These are phyloP conservation scores for Saturnia pavonia DNA, from an alignment of 2,888 invertebrate genomes.

Conservation along the genomic window DNA sequence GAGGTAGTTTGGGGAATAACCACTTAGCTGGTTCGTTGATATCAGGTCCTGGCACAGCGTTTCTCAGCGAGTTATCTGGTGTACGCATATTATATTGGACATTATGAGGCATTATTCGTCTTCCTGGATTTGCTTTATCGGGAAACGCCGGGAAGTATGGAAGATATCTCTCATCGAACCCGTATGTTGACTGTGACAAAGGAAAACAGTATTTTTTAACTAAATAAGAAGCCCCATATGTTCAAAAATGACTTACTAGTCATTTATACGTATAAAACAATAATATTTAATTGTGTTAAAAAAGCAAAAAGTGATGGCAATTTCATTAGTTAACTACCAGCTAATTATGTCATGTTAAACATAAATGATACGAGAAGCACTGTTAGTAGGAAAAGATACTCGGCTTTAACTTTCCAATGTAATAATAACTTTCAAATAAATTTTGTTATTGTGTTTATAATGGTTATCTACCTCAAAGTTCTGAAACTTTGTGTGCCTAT, in stretches of 20 bases:
- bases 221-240: too few species aligned
- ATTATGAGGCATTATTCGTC: conserved; percentile 30
- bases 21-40: conserved; percentile 23
- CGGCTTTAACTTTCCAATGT: not conserved
- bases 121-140: conserved; percentile 21
- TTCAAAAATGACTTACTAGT: too few species aligned
- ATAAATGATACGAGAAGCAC: too few species aligned
- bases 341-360: too few species aligned
- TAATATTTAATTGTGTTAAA: too few species aligned
- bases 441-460: not conserved
- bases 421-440: not conserved
- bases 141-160: conserved; percentile 23
- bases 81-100: conserved; percentile 6
- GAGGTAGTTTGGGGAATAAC: conserved; percentile 23
- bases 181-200: conserved; percentile 16
- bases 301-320: too few species aligned
- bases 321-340: too few species aligned
- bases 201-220: not conserved
- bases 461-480: not conserved
- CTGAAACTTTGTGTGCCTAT: not conserved
- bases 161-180: conserved; percentile 27
- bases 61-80: conserved; percentile 17
- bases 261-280: too few species aligned
- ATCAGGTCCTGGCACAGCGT: conserved; percentile 28
- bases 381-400: not conserved